Evolutionary conservation across 2,888 invertebrate genomes (phyloP), one percentile per base, ranked within the genome.

Genomic region (Diploptera punctata): DNA sequence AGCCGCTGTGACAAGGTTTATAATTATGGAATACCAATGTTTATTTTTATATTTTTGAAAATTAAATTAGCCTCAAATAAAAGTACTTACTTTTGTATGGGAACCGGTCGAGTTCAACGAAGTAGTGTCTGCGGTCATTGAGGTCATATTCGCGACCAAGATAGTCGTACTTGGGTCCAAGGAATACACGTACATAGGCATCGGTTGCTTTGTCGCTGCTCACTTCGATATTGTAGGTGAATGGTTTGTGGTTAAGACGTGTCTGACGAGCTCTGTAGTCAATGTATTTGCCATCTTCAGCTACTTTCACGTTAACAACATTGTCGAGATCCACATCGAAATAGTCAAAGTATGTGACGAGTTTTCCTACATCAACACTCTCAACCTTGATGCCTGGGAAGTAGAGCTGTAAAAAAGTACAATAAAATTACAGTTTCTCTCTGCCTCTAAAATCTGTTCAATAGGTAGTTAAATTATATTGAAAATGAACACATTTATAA

Each of bases 181-280:
- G 78, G 86, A 89, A 93, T 26, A 91, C 82, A 77, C 89, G 89
- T 71, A 92, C 81, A 16, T 87, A 84, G 1, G 87, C 90, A 74
- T 88, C 86, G 47, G 83, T 83, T 9, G 84, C 82, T 75, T 87
- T 85, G 67, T 90, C 88, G 70, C 91, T 87, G 70, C 86, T 85
- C 24, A 92, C 82, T 52, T 86, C 83, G 76, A 91, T 81, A 72
- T 85, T 85, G 75, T 90, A 85, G 71, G 83, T 85, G 85, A 92
- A 93, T 1, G 87, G 86, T 74, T 90, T 88, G 83, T 92, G 90
- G 82, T 91, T 90, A 43, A 93, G 83, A 77, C 93, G 90, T 76
- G 88, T 85, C 80, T 92, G 91, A 68, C 89, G 88, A 9, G 89
- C 87, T 77, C 87, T 83, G 77, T 87, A 86, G 76, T 88, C 86